Conservation (phyloP, 2,113 vertebrate species). For the Phylloscopus trochilus region DNA sequence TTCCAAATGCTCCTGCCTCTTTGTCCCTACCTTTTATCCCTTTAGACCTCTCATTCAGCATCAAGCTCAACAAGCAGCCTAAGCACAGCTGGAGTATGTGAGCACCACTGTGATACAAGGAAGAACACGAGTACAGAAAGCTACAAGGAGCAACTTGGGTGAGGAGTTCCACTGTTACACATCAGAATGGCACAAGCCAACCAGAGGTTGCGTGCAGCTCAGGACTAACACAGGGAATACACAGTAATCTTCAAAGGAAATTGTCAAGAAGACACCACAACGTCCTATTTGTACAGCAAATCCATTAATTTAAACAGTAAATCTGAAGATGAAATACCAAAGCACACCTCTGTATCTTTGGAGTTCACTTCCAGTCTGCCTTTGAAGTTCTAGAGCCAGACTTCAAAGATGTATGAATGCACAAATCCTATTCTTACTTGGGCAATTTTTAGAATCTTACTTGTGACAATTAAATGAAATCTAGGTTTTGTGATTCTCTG, state of each 20-base stretch:
- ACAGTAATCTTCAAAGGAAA: background rate
- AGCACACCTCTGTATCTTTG: background rate
- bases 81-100: background rate
- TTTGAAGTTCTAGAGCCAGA: background rate
- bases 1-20: background rate
- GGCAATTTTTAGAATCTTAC: background rate
- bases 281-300: background rate
- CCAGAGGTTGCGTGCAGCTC: background rate
- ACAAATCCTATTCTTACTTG: background rate
- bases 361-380: background rate
- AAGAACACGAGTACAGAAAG: background rate
- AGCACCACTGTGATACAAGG: background rate
- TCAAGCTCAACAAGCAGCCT: background rate
- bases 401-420: background rate
- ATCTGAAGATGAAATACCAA: background rate
- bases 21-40: background rate
- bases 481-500: background rate
- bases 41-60: background rate
- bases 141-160: background rate
- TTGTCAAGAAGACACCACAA: background rate
- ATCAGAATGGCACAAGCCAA: background rate
- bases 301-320: background rate
- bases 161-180: background rate
- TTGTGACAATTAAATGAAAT: background rate
- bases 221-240: background rate